Conservation (phyloP, 2,888 invertebrate species). For the Itoplectis maculator region DNA sequence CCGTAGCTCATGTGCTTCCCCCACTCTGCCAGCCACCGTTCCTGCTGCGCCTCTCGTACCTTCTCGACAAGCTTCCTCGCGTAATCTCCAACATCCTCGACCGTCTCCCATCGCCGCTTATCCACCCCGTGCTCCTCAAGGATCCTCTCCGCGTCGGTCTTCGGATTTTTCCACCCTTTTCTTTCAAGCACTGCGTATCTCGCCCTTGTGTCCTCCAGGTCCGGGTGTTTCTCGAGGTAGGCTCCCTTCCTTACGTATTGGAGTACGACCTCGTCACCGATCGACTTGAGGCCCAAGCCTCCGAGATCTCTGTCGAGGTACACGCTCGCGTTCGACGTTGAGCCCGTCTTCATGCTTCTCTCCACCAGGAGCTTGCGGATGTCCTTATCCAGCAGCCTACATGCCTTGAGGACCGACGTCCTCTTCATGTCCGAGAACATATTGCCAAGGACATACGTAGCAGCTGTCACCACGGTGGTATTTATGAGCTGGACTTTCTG, state of each 20-base stretch:
- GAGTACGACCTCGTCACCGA: conserved; percentile 17
- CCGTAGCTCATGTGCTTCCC: conserved; percentile 9
- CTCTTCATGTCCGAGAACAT: conserved; percentile 42
- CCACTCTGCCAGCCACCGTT: background rate
- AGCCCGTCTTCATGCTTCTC: background rate
- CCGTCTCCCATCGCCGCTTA: background rate
- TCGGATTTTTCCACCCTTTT: conserved; percentile 53
- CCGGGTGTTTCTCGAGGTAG: conserved; percentile 11
- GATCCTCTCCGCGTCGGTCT: conserved; percentile 29
- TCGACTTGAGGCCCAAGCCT: conserved; percentile 19
- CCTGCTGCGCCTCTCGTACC: background rate
- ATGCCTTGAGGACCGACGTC: background rate
- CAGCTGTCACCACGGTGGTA: conserved; percentile 54
- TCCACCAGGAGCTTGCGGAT: conserved; percentile 13
- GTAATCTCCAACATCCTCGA: background rate
- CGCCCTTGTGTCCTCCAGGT: background rate
- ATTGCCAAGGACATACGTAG: conserved; percentile 61
- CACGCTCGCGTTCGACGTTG: conserved; percentile 43
- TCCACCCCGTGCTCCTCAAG: conserved; percentile 11
- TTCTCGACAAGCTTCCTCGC: background rate
- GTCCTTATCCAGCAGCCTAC: conserved; percentile 10
- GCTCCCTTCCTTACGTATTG: conserved; percentile 15
- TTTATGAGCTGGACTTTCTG: conserved; percentile 56
- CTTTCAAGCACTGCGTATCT: conserved; percentile 21
- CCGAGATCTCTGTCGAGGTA: background rate